These are phyloP conservation scores for Dichetophora obliterata DNA, from an alignment of 2,888 invertebrate genomes.

Conservation along the genomic window DNA sequence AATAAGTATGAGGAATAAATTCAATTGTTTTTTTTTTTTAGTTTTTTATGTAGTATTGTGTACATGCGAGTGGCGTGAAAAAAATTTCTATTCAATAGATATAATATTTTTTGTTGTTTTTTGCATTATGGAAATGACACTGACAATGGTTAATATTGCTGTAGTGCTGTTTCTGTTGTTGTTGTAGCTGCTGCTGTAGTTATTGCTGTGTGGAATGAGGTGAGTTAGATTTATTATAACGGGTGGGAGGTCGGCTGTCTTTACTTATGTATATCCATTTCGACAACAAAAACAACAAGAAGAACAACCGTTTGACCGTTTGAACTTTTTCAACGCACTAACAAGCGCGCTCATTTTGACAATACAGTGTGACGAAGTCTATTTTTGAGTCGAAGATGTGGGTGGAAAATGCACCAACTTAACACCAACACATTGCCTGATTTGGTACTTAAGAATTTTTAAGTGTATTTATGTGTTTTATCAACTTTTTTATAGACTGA, in stretches of 20 bases:
- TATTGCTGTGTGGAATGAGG: constrained; percentile 28
- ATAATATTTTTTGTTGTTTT: constrained; percentile 40
- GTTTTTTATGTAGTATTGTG: constrained; percentile 25
- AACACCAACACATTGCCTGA: too few species aligned
- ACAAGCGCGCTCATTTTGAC: too few species aligned
- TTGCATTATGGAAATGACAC: constrained; percentile 44
- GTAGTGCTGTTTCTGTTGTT: constrained; percentile 36
- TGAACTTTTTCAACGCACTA: constrained; percentile 12
- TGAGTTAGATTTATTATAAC: constrained; percentile 53
- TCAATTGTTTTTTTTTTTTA: constrained; percentile 33
- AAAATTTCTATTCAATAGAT: constrained; percentile 35
- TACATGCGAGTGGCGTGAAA: constrained; percentile 33
- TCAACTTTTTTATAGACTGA: too few species aligned
- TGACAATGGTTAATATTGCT: constrained; percentile 43
- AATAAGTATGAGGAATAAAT: constrained; percentile 27
- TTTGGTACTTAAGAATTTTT: too few species aligned
- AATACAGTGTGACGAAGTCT: too few species aligned
- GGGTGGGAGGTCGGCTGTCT: constrained; percentile 50
- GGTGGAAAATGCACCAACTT: too few species aligned
- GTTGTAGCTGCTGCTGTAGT: constrained; percentile 51
- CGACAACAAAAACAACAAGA: background rate
- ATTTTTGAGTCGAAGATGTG: too few species aligned
- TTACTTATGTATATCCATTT: background rate
- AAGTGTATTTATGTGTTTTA: too few species aligned
- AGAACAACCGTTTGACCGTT: constrained; percentile 17